These are phyloP conservation scores for Calonectris borealis DNA, from an alignment of 2,113 vertebrate species.

Conservation along the genomic window DNA sequence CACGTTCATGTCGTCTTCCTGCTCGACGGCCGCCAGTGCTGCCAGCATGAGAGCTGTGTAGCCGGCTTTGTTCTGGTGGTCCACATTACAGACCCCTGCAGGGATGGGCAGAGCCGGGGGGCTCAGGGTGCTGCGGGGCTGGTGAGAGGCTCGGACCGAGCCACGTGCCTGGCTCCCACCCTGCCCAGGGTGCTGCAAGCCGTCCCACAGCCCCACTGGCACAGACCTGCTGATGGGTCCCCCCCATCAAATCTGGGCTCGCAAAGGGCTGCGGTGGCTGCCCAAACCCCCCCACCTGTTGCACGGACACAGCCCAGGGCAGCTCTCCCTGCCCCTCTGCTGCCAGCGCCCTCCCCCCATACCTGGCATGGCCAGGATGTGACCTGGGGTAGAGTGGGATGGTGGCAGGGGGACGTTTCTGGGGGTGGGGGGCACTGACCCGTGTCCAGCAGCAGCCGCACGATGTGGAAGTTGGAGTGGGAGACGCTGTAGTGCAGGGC, in stretches of 20 bases:
- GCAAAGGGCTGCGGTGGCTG: neutral
- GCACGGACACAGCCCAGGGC: neutral
- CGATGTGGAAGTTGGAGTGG: conserved; percentile 91
- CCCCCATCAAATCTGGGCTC: neutral
- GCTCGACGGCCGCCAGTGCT: conserved; percentile 84
- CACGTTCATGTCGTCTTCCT: conserved; percentile 83
- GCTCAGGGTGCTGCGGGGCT: neutral
- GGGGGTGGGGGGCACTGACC: conserved; percentile 67
- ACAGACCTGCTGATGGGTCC: neutral
- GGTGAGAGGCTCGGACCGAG: neutral
- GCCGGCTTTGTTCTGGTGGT: conserved; percentile 93
- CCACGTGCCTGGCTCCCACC: accelerated
- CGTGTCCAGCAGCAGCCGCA: conserved; percentile 87
- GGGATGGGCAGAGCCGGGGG: neutral
- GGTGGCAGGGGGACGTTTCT: neutral
- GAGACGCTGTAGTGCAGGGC: conserved; percentile 97
- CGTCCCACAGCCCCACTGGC: accelerated
- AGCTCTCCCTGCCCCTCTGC: neutral
- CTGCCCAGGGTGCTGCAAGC: neutral
- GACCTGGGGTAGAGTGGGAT: neutral
- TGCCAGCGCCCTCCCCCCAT: neutral
- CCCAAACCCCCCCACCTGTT: neutral
- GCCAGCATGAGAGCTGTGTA: conserved; percentile 96
- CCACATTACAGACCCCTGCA: conserved; percentile 83
- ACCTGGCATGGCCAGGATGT: neutral